Percentiles rank a stretch among this genome's conserved stretches.
These are phyloP conservation scores for Hippocampus kuda DNA, from an alignment of 2,797 vertebrate species.

Conservation along the genomic window DNA sequence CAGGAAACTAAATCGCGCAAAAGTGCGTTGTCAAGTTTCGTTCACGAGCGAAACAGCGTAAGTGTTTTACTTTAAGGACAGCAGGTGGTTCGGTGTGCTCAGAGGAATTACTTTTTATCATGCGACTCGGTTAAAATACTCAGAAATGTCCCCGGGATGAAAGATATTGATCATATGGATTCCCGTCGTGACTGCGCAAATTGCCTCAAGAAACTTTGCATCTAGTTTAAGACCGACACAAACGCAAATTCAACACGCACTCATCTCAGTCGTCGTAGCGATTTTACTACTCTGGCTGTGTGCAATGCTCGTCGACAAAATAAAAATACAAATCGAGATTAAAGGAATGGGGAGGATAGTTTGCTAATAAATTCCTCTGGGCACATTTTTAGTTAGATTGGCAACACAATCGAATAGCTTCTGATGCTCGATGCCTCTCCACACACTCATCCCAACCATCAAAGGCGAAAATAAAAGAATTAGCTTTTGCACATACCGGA, in stretches of 20 bases:
- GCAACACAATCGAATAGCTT: no score
- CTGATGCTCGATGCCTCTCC: no score
- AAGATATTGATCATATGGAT: neutral
- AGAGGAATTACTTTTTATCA: neutral
- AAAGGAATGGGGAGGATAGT: no score
- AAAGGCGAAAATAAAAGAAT: neutral
- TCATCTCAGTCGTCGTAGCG: no score
- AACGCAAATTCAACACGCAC: neutral
- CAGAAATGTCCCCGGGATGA: neutral
- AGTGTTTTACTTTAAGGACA: conserved; percentile 40
- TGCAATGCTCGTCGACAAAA: no score
- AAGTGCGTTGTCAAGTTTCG: conserved; percentile 54
- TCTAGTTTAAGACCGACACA: neutral
- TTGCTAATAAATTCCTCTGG: no score
- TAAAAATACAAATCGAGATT: no score
- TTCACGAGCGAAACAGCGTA: conserved; percentile 38
- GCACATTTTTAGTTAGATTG: no score
- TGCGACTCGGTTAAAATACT: neutral
- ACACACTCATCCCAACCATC: no score
- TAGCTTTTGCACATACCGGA: neutral
- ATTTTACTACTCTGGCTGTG: no score
- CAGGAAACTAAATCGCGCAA: conserved; percentile 53
- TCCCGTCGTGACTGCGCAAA: neutral
- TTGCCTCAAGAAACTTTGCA: neutral
- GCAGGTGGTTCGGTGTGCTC: conserved; percentile 56